These are phyloP conservation scores for Adelognathus sp. DNA, from an alignment of 2,888 invertebrate genomes.

Conservation along the genomic window DNA sequence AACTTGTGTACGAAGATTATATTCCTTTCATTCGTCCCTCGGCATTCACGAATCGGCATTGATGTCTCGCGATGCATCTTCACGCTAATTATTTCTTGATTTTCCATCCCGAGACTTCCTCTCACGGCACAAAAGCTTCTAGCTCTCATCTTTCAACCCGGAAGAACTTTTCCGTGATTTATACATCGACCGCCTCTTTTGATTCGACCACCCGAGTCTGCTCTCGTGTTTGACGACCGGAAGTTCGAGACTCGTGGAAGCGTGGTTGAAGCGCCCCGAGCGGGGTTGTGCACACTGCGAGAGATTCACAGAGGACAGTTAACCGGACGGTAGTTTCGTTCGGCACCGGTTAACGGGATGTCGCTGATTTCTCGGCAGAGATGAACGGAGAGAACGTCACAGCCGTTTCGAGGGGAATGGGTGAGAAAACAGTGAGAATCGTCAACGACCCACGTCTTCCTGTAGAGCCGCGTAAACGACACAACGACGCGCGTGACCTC, in stretches of 20 bases:
- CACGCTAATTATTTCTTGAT: slow-evolving; percentile 37
- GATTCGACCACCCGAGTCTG: not conserved
- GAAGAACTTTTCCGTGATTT: not conserved
- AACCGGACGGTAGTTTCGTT: slow-evolving; percentile 25
- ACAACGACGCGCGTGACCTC: slow-evolving; percentile 46
- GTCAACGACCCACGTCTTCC: slow-evolving; percentile 46
- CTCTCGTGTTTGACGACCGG: slow-evolving; percentile 4
- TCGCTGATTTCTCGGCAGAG: slow-evolving; percentile 26
- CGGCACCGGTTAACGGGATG: slow-evolving; percentile 42
- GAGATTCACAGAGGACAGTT: slow-evolving; percentile 10
- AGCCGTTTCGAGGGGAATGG: slow-evolving; percentile 16
- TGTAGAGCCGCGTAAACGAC: slow-evolving; percentile 35
- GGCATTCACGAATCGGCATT: not conserved
- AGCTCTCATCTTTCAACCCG: slow-evolving; percentile 44
- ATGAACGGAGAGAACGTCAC: slow-evolving; percentile 46
- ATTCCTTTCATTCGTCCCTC: slow-evolving; percentile 11
- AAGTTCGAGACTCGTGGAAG: slow-evolving; percentile 36
- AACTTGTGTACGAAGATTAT: slow-evolving; percentile 24
- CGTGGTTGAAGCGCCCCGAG: not conserved
- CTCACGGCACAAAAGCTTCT: not conserved
- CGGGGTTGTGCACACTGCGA: not conserved
- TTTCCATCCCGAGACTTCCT: slow-evolving; percentile 21
- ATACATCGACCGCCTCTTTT: slow-evolving; percentile 13
- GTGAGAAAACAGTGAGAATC: not conserved
- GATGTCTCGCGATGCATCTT: slow-evolving; percentile 37